A percentile compares a stretch with the other conserved stretches of the same genome.
Conservation (phyloP, 1,140 invertebrate species). For the Acromyrmex charruanus region DNA sequence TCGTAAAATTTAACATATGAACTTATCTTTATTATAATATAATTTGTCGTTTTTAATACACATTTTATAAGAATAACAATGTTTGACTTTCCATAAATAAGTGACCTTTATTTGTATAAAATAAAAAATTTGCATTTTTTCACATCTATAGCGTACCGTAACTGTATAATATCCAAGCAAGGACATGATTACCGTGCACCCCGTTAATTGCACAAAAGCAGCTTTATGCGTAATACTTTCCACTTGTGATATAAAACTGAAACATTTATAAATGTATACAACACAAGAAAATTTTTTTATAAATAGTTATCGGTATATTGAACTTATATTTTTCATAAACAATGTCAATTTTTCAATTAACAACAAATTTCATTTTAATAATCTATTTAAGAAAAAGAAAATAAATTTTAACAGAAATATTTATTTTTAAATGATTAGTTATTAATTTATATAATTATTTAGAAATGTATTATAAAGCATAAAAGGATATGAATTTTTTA, state of each 20-base stretch:
- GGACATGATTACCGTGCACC: conserved; percentile 77
- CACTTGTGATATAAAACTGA: conserved; percentile 73
- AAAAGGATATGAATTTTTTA: not conserved
- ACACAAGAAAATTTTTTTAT: not conserved
- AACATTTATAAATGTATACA: conserved; percentile 1
- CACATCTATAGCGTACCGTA: conserved; percentile 66
- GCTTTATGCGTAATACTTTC: conserved; percentile 71
- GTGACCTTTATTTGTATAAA: not conserved
- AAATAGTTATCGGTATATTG: not conserved
- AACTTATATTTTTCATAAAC: not conserved
- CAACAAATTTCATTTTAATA: not conserved
- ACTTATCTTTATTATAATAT: not conserved
- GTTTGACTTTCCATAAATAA: not conserved
- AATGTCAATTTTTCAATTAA: not conserved
- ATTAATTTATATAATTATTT: not conserved
- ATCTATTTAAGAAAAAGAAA: not conserved
- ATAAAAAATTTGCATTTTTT: not conserved
- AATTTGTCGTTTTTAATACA: not conserved
- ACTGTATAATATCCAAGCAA: conserved; percentile 77
- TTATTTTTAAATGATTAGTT: not conserved
- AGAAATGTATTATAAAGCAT: not conserved
- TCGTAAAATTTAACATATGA: conserved; percentile 21
- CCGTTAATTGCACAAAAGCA: conserved; percentile 72
- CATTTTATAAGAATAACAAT: not conserved
- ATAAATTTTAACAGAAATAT: not conserved